Conservation (phyloP, 2,113 vertebrate species). For the Cynocephalus volans region DNA sequence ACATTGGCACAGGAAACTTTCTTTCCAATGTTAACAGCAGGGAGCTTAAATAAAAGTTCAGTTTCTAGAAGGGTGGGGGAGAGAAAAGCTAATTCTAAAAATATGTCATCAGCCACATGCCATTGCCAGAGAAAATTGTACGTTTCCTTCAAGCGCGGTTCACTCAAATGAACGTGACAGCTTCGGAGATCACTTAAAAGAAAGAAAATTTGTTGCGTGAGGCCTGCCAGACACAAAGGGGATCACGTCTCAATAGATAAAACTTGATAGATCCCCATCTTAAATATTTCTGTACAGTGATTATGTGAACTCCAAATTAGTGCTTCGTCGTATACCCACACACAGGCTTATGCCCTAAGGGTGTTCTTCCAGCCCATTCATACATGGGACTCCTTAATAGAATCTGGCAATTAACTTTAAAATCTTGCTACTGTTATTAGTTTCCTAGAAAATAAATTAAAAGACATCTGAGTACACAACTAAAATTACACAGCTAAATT, state of each 20-base stretch:
- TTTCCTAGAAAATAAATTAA: conserved; percentile 82
- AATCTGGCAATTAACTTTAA: conserved; percentile 86
- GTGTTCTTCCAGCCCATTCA: conserved; percentile 78
- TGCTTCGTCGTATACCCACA: conserved; percentile 77
- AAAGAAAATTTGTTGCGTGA: conserved; percentile 81
- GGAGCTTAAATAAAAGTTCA: conserved; percentile 82
- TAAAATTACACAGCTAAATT: conserved; percentile 49
- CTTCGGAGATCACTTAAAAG: conserved; percentile 83
- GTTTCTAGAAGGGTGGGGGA: conserved; percentile 77
- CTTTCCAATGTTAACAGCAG: conserved; percentile 64
- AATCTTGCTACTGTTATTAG: conserved; percentile 74
- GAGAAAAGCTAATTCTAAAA: conserved; percentile 79
- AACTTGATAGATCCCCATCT: conserved; percentile 76
- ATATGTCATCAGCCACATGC: conserved; percentile 81
- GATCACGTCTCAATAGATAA: conserved; percentile 86
- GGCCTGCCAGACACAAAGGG: conserved; percentile 87
- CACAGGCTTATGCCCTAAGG: conserved; percentile 72
- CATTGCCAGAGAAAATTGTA: conserved; percentile 79
- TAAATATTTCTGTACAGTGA: conserved; percentile 82
- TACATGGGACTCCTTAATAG: conserved; percentile 56
- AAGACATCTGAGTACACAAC: conserved; percentile 58
- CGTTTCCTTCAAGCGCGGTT: conserved; percentile 80
- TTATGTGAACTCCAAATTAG: conserved; percentile 83
- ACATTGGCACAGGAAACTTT: conserved; percentile 77
- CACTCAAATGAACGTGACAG: conserved; percentile 74